Evolutionary conservation across 2,113 vertebrate species (phyloP).

Genomic region (Plotosus lineatus): DNA sequence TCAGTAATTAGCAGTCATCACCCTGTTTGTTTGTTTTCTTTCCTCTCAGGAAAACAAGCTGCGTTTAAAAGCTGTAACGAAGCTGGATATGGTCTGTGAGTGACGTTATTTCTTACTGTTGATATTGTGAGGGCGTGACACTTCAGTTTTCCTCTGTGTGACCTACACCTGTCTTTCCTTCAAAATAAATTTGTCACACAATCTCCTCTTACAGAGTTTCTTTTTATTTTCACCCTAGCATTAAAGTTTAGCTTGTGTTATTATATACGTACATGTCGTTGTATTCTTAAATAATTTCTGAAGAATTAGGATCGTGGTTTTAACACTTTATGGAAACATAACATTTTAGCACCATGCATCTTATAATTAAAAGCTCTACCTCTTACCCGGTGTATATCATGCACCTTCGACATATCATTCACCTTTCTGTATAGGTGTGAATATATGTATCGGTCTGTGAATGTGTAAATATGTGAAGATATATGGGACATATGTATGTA

Average conservation of each 20-base stretch:
- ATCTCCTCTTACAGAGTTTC: neutral
- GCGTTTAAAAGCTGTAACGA: conserved; percentile 73
- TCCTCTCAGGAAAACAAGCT: conserved; percentile 73
- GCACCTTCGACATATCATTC: neutral
- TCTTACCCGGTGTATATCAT: too few relatives aligned
- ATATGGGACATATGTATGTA: too few relatives aligned
- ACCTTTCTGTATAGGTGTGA: too few relatives aligned
- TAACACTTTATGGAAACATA: too few relatives aligned
- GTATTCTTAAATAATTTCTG: too few relatives aligned
- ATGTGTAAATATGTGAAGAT: too few relatives aligned
- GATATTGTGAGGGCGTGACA: neutral
- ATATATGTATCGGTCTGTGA: too few relatives aligned
- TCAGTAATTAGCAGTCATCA: neutral
- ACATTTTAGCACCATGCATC: too few relatives aligned
- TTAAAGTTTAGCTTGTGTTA: too few relatives aligned
- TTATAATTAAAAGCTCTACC: too few relatives aligned
- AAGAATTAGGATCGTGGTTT: too few relatives aligned
- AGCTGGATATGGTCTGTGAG: conserved; percentile 89
- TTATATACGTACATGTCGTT: too few relatives aligned
- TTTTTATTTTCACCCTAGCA: neutral
- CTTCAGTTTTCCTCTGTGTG: neutral
- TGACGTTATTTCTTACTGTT: conserved; percentile 36
- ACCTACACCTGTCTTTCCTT: neutral
- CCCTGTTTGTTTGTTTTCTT: neutral
- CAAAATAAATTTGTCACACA: neutral